Percentiles rank a stretch among this genome's conserved stretches.
These are phyloP conservation scores for Danio albolineatus DNA, from an alignment of 2,797 vertebrate species.

Conservation along the genomic window DNA sequence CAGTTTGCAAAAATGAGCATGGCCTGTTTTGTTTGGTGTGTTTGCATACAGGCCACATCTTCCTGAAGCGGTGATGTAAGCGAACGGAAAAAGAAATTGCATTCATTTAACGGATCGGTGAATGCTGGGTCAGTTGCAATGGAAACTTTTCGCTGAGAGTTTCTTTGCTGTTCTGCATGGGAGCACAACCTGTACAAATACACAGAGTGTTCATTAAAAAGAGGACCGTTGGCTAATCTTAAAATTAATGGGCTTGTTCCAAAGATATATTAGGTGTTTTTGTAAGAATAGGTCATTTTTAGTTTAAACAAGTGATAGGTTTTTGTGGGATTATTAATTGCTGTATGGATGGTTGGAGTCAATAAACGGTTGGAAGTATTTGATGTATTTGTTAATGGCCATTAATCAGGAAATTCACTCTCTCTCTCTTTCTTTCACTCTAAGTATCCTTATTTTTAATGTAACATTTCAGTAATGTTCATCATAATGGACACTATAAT, in stretches of 20 bases:
- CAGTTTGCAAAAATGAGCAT: constrained; percentile 1
- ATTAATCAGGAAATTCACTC: background rate
- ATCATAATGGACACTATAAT: too few species aligned
- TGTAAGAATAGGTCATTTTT: constrained; percentile 58
- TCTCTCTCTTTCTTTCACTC: too few species aligned
- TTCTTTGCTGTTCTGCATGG: constrained; percentile 58
- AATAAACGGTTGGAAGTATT: background rate
- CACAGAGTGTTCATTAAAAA: constrained; percentile 34
- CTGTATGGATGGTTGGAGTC: background rate
- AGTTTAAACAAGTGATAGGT: background rate
- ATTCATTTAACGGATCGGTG: constrained; percentile 33
- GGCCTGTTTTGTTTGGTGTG: constrained; percentile 19
- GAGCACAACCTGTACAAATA: constrained; percentile 51
- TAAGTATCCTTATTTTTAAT: too few species aligned
- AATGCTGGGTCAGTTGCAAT: constrained; percentile 52
- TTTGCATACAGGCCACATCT: constrained; percentile 25
- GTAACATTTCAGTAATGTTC: too few species aligned
- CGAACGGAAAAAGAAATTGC: constrained; percentile 39
- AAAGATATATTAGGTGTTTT: constrained; percentile 53
- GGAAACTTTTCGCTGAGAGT: constrained; percentile 51
- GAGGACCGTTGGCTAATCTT: constrained; percentile 9
- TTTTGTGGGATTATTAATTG: constrained; percentile 2
- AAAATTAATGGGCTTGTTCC: constrained; percentile 61
- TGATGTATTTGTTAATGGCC: background rate
- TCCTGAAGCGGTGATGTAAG: constrained; percentile 30